These are phyloP conservation scores for Entomobrya proxima DNA, from an alignment of 2,888 invertebrate genomes.

Conservation along the genomic window DNA sequence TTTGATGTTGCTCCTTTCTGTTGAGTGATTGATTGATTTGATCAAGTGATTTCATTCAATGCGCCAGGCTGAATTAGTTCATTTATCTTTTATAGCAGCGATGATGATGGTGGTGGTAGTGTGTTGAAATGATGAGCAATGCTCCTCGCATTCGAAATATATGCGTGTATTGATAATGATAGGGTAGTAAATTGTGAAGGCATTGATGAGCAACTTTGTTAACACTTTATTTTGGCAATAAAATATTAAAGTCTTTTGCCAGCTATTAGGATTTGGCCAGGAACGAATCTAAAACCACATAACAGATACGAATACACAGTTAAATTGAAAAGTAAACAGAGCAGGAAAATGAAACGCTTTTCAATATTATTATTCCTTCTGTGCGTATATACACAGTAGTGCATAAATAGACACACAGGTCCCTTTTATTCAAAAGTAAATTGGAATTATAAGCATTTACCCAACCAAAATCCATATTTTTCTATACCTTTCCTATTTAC, in stretches of 20 bases:
- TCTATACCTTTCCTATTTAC: background rate
- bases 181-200: background rate
- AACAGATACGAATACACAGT: background rate
- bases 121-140: background rate
- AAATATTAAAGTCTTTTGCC: background rate
- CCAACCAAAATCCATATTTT: conserved; percentile 10
- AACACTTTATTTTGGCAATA: conserved; percentile 27
- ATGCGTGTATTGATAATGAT: background rate
- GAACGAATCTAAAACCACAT: background rate
- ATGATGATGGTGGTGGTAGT: background rate
- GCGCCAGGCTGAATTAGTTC: conserved; percentile 1
- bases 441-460: conserved; percentile 4
- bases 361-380: conserved; percentile 1
- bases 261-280: background rate
- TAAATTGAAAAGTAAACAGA: conserved; percentile 7
- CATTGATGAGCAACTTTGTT: conserved; percentile 29
- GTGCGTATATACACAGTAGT: no score
- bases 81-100: background rate
- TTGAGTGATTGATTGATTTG: conserved; percentile 10
- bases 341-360: background rate
- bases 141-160: no score
- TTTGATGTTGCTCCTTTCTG: background rate
- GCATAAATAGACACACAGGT: no score
- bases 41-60: conserved; percentile 12
- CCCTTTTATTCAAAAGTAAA: background rate